Evolutionary conservation across 2,888 invertebrate species (phyloP), one percentile per base, ranked within the genome.

Genomic region (Opisthograptis luteolata): DNA sequence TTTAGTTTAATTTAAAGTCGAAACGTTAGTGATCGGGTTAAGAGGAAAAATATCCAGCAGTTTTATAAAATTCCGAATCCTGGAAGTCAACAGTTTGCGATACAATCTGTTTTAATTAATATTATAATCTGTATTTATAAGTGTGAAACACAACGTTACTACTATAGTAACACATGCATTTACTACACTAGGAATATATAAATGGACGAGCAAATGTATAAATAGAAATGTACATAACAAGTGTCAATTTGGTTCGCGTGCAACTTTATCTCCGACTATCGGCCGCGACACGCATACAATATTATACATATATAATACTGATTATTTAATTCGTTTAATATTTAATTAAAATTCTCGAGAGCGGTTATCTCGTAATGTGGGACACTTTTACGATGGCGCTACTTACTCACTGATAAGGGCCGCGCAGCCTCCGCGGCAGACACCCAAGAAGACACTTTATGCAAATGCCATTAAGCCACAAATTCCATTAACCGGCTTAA

Each of bases 271-370:
- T 78, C 61, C 56, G 55, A 66, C 65, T 74, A 83, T 85, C 84
- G 71, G 71, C 77, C 75, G 73, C 80, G 73, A 79, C 86, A 87
- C 81, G 81, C 84, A 86, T 80, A 84, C 85, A 81, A 83, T 86
- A 87, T 82, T 82, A 84, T 84, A 87, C 75, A 77, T 84, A 77
- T 84, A 86, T 89, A 89, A 90, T 89, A 90, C 90, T 89, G 90
- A 90, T 89, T 85, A 87, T 90, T 89, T 85, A 85, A 89, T 89
- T 89, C 87, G 66, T 87, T 89, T 89, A 87, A 89, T 89, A 88
- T 90, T 89, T 89, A 88, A 90, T 90, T 89, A 87, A 90, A 87
- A 88, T 88, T 87, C 88, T 81, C 84, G 77, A 79, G 82, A 87
- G 80, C 81, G 81, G 83, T 90, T 90, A 89, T 89, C 90, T 88